Evolutionary conservation across 53 echinoderm and acorn worm species (phyloP).

Genomic region (Henricia sp.): DNA sequence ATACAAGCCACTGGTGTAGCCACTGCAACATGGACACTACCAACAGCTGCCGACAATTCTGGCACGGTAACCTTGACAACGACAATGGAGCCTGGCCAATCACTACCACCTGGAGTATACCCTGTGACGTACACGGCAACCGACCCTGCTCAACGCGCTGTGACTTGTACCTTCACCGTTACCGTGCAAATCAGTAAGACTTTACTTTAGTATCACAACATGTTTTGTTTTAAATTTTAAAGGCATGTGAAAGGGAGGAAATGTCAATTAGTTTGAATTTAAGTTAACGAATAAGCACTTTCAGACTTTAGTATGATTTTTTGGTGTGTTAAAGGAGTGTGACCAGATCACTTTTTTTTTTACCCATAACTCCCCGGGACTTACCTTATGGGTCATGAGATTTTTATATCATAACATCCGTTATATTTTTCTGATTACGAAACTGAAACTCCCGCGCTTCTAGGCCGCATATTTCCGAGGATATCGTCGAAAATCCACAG

Average conservation of each 20-base stretch:
- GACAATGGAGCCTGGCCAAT: slow-evolving; percentile 19
- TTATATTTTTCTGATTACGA: no score
- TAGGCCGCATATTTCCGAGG: no score
- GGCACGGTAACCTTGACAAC: slow-evolving; percentile 8
- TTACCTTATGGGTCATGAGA: no score
- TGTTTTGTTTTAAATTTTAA: not conserved
- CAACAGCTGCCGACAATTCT: slow-evolving; percentile 38
- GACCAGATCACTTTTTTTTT: no score
- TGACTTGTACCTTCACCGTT: slow-evolving; percentile 59
- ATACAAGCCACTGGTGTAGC: slow-evolving; percentile 19
- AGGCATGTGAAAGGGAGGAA: no score
- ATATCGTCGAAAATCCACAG: no score
- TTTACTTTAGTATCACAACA: not conserved
- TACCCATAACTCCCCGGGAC: no score
- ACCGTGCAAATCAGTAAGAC: slow-evolving; percentile 15
- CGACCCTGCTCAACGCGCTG: slow-evolving; percentile 41
- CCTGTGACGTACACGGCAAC: slow-evolving; percentile 46
- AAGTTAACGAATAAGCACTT: not conserved
- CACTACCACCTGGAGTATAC: slow-evolving; percentile 32
- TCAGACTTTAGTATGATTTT: no score
- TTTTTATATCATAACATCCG: no score
- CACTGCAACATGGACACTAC: slow-evolving; percentile 25
- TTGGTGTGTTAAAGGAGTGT: no score
- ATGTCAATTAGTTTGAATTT: no score
- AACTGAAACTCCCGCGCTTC: no score